Conservation (phyloP, 2,888 invertebrate species). For the Lithodes maja region DNA sequence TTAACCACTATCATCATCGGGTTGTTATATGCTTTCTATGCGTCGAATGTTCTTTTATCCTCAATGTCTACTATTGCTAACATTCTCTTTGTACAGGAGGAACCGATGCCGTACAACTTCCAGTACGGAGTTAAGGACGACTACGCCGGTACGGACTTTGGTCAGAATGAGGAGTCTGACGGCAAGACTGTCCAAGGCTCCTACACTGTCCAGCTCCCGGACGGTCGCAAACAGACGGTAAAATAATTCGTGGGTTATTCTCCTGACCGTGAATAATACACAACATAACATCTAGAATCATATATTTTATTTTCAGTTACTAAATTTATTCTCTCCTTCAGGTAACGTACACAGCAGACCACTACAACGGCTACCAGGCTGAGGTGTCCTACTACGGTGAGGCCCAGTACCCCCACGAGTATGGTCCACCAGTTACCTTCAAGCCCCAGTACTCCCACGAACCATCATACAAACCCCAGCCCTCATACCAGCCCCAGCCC, state of each 20-base stretch:
- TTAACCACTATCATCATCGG: too few species aligned
- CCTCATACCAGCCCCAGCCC: slow-evolving; percentile 10
- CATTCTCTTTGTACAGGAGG: too few species aligned
- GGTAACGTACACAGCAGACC: slow-evolving; percentile 63
- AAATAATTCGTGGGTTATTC: neutral
- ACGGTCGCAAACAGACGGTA: slow-evolving; percentile 70
- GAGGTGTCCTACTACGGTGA: slow-evolving; percentile 60
- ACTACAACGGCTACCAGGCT: slow-evolving; percentile 53
- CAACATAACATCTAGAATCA: too few species aligned
- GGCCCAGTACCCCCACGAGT: slow-evolving; percentile 64
- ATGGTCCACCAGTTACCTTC: slow-evolving; percentile 53
- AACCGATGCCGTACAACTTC: slow-evolving; percentile 60
- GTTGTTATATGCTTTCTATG: too few species aligned
- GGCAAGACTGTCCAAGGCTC: slow-evolving; percentile 54
- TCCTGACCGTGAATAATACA: neutral
- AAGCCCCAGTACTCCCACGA: slow-evolving; percentile 17
- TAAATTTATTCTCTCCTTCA: neutral
- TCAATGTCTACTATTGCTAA: too few species aligned
- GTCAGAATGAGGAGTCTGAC: slow-evolving; percentile 64
- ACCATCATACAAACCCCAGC: slow-evolving; percentile 41
- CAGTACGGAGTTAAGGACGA: slow-evolving; percentile 64
- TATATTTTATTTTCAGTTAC: too few species aligned
- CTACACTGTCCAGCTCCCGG: slow-evolving; percentile 67
- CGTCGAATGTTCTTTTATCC: too few species aligned
- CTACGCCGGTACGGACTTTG: slow-evolving; percentile 63